phyloP scores from a whole-genome alignment of 2,113 vertebrate species.

The Mastomys natalensis region DNA sequence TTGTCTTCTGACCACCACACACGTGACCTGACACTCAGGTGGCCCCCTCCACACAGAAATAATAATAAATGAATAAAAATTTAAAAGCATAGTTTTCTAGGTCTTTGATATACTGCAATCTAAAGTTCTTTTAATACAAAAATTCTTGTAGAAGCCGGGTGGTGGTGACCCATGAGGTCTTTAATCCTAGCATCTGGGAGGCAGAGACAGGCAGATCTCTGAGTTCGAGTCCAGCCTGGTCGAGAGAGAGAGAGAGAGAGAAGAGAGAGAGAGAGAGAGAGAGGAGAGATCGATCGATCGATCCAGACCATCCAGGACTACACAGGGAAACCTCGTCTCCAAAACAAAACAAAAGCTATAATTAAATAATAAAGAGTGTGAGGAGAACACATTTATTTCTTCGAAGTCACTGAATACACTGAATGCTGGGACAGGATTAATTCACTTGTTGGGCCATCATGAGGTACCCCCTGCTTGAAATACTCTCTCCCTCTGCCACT shows the following conservation, averaged over 20 bases:
- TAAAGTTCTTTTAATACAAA: background rate
- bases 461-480: background rate
- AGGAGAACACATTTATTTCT: constrained; percentile 17
- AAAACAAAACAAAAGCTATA: background rate
- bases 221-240: background rate
- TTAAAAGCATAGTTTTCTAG: background rate
- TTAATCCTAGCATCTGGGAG: background rate
- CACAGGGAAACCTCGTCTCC: background rate
- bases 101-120: background rate
- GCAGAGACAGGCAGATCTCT: background rate
- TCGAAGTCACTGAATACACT: background rate
- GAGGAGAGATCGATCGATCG: background rate
- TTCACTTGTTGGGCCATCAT: background rate
- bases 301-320: background rate
- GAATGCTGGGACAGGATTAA: background rate
- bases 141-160: background rate
- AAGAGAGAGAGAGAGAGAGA: no score
- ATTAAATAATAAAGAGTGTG: background rate
- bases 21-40: background rate
- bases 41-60: background rate
- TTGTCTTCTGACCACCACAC: background rate
- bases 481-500: background rate
- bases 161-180: background rate
- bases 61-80: background rate
- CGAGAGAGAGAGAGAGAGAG: background rate